Conservation (phyloP, 64 coral and sea anemone species). For the Dendrophyllia cribrosa region DNA sequence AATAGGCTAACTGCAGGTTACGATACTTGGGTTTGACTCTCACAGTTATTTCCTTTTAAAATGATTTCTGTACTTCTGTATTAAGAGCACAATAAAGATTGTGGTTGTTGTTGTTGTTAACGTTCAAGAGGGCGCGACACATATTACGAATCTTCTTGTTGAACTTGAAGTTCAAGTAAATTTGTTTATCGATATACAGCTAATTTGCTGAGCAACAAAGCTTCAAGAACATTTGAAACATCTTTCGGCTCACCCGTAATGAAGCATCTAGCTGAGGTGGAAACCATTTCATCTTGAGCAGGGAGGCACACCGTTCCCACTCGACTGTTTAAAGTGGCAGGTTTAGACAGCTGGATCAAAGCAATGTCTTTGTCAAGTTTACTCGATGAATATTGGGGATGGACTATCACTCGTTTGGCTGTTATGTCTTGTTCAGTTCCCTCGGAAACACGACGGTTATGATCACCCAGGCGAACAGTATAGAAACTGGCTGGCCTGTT, state of each 20-base stretch:
- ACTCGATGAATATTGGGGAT: neutral
- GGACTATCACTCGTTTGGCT: neutral
- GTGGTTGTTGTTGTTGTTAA: too few species aligned
- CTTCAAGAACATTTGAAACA: too few species aligned
- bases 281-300: neutral
- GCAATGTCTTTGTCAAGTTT: neutral
- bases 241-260: neutral
- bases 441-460: neutral
- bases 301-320: constrained; percentile 49
- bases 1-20: too few species aligned
- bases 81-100: too few species aligned
- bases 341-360: neutral
- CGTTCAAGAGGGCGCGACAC: too few species aligned
- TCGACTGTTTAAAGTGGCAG: neutral
- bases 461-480: neutral
- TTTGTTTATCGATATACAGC: too few species aligned
- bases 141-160: too few species aligned
- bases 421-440: neutral
- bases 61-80: too few species aligned
- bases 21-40: too few species aligned
- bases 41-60: too few species aligned
- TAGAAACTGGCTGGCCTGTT: neutral
- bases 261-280: neutral
- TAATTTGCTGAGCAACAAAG: too few species aligned
- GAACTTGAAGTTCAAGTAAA: too few species aligned